A percentile compares a stretch with the other conserved stretches of the same genome.
These are phyloP conservation scores for Pissodes strobi DNA, from an alignment of 1,140 invertebrate genomes.

Conservation along the genomic window DNA sequence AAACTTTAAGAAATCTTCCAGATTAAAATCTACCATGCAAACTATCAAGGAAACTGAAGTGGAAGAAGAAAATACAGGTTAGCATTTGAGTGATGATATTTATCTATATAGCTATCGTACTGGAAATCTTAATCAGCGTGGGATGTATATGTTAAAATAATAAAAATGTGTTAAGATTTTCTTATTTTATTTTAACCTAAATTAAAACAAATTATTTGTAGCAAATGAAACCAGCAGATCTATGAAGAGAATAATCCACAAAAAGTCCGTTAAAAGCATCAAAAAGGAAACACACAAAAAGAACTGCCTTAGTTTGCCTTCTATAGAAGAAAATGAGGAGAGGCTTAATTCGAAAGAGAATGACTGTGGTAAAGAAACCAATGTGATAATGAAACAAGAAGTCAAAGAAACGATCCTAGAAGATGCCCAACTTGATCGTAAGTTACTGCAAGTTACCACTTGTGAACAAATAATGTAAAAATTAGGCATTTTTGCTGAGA, in stretches of 20 bases:
- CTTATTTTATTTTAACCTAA: too few relatives aligned
- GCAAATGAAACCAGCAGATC: too few relatives aligned
- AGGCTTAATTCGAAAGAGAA: slow-evolving; percentile 20
- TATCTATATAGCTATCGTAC: too few relatives aligned
- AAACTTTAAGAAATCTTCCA: slow-evolving; percentile 23
- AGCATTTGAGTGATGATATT: not conserved
- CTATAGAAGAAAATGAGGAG: slow-evolving; percentile 42
- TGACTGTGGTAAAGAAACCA: slow-evolving; percentile 9
- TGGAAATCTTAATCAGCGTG: too few relatives aligned
- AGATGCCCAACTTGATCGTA: too few relatives aligned
- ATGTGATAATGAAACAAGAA: not conserved
- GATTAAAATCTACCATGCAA: slow-evolving; percentile 40
- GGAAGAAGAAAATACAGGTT: slow-evolving; percentile 24
- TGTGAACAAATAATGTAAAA: too few relatives aligned
- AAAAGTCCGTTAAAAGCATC: not conserved
- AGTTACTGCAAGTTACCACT: too few relatives aligned
- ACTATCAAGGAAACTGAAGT: slow-evolving; percentile 41
- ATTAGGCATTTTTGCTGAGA: too few relatives aligned
- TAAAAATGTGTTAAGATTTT: too few relatives aligned
- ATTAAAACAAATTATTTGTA: too few relatives aligned
- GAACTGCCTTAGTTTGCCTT: slow-evolving; percentile 27
- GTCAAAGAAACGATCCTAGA: too few relatives aligned
- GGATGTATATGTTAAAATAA: too few relatives aligned
- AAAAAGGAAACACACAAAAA: slow-evolving; percentile 25
- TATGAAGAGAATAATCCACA: not conserved